Evolutionary conservation across 1,140 invertebrate species (phyloP), one percentile per base, ranked within the genome.

Genomic region (Drosophila azteca): DNA sequence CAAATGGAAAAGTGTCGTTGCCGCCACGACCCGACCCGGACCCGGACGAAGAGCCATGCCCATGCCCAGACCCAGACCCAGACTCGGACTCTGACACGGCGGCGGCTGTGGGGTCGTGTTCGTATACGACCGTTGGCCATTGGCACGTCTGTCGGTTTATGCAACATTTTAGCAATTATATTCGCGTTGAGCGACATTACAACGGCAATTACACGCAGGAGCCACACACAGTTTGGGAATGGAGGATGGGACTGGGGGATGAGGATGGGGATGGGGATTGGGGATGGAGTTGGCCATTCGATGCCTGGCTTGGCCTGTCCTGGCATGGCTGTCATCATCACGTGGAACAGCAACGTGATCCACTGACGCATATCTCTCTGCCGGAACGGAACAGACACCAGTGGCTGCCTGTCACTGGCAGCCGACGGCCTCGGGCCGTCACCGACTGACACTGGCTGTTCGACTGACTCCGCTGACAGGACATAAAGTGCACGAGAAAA

Each of bases 81-180:
- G 15, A 26, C 48, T 9, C 15, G 1, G 22, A 26, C 35, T 3
- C 17, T 44, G 49, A 54, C 66, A 41, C 43, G 45, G 31, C 65
- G 68, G 68, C 6, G 45, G 31, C 65, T 58, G 68, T 2, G 7
- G 29, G 29, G 29, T 8, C 7, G 7, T 7, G 29, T 7, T 7
- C 29, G 29, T 8, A 31, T 31, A 31, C 58, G 60, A 64, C 9
- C 31, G 31, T 59, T 64, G 70, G 70, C 75, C 77, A 76, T 80
- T 84, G 80, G 80, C 80, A 84, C 80, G 81, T 85, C 68, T 61
- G 79, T 76, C 76, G 66, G 64, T 73, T 82, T 68, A 84, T 83
- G 82, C 82, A 87, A 87, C 82, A 87, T 88, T 87, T 87, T 87
- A 87, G 82, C 82, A 87, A 87, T 87, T 87, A 87, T 88, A 87